Evolutionary conservation across 2,797 vertebrate species (phyloP).

Genomic region (Forpus xanthops): DNA sequence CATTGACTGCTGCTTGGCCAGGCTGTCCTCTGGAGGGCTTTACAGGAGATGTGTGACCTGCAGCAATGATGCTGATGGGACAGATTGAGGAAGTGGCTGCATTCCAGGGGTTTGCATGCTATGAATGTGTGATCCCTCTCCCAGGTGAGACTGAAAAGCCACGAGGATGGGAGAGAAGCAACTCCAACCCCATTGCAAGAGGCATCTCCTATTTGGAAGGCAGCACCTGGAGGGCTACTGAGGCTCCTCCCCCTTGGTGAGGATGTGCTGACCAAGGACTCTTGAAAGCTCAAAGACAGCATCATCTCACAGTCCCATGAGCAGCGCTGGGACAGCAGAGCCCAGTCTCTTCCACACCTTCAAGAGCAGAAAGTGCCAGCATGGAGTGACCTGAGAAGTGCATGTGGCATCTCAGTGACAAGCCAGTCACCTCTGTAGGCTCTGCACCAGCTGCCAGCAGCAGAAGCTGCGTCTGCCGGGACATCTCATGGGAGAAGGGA

Average conservation of each 20-base stretch:
- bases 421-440: not conserved
- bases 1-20: not conserved
- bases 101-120: not conserved
- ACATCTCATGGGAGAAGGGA: not conserved
- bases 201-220: not conserved
- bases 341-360: not conserved
- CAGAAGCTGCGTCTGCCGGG: not conserved
- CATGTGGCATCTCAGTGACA: not conserved
- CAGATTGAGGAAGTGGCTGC: not conserved
- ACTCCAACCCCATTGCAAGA: not conserved
- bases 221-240: not conserved
- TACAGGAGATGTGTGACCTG: not conserved
- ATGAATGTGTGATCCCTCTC: not conserved
- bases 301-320: not conserved
- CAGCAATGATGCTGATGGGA: not conserved
- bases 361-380: not conserved
- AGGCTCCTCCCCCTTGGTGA: not conserved
- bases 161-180: not conserved
- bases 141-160: not conserved
- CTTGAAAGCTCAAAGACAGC: not conserved
- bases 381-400: not conserved
- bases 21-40: not conserved
- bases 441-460: not conserved
- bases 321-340: not conserved
- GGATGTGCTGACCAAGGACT: not conserved